Base-by-base conservation (phyloP, 2,888 invertebrate species). In the Panzeria rudis region DNA sequence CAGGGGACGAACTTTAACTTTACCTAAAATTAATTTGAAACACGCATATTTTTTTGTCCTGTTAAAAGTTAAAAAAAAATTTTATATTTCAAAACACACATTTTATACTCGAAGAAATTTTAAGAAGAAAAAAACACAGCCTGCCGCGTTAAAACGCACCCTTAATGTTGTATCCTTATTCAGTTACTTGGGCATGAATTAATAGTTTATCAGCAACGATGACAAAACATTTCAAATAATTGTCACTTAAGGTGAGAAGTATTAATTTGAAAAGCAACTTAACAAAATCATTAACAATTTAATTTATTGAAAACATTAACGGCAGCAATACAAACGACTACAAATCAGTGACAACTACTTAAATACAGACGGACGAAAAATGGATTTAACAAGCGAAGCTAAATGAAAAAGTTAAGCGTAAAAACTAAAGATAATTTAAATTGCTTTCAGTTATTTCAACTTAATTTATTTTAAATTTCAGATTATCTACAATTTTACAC, bases 161-260 rank as follows among this genome's bases (percentile, higher is more conserved):
- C 54, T 11, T 29, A 54, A 54, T 25, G 25, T 20, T 38, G 41
- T n/a, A 20, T 8, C 17, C 44, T 23, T 50, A 56, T 68, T 35
- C n/a, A 25, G 9, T 61, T n/a, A n/a, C n/a, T n/a, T 61, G 17
- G 38, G 20, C 25, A 47, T 20, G 50, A 50, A 50, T 78, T 50
- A 64, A 13, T 29, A 52, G 50, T 41, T 77, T 68, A 77, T 71
- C 50, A n/a, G 29, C 50, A 68, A 52, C 50, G 25, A 38, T 72
- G 77, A 72, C 72, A 83, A 68, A 71, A 47, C 17, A 73, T 68
- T 73, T 66, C 44, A 44, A 59, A 62, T 69, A 50, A 78, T 79
- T 73, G 75, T 64, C 79, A 75, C 56, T 79, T 84, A 69, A 69
- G 79, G 69, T 64, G 69, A 84, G 54, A 73, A 64, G 52, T 69